These are phyloP conservation scores for Bos indicus DNA, from an alignment of 2,113 vertebrate genomes.

Conservation along the genomic window DNA sequence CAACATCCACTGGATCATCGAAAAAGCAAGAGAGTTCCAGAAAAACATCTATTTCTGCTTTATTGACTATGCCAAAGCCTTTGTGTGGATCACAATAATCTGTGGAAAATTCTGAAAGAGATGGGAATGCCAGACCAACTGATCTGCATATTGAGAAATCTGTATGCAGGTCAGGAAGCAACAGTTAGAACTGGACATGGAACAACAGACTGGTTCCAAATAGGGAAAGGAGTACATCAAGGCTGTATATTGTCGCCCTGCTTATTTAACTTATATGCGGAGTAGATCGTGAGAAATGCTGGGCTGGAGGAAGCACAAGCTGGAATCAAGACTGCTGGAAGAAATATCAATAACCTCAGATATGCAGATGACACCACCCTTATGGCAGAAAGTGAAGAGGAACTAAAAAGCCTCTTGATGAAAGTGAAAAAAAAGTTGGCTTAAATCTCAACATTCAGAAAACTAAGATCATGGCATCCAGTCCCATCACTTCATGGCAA, in stretches of 20 bases:
- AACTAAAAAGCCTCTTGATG: not conserved
- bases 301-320: not conserved
- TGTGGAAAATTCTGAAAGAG: not conserved
- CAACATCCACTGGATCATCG: rapidly evolving
- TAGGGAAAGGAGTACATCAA: too few species aligned
- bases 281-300: not conserved
- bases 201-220: not conserved
- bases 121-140: not conserved
- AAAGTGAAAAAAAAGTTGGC: not conserved
- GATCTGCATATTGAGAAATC: not conserved
- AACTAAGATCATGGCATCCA: too few species aligned
- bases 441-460: not conserved
- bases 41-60: not conserved
- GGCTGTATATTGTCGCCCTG: too few species aligned
- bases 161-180: not conserved
- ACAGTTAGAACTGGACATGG: not conserved
- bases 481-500: too few species aligned
- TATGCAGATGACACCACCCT: not conserved
- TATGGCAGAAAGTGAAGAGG: not conserved
- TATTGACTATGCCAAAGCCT: not conserved
- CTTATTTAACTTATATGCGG: too few species aligned
- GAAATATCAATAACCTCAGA: not conserved
- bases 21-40: not conserved
- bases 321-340: not conserved
- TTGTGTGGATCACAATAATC: not conserved